Base-by-base conservation (phyloP, 2,797 vertebrate species). In the Danio kyathit region DNA sequence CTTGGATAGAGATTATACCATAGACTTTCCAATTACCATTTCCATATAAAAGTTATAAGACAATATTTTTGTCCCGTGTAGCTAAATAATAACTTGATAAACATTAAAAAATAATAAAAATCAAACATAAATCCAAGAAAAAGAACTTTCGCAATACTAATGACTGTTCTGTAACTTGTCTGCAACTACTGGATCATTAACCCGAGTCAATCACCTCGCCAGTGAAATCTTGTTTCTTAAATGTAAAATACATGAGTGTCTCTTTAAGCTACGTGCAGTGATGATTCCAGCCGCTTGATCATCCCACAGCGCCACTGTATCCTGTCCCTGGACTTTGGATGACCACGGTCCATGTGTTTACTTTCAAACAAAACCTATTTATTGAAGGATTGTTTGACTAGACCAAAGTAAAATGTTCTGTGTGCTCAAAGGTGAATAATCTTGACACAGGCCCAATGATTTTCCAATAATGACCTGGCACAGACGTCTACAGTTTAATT, bases 311-410 rank as follows among this genome's bases (percentile, higher is more conserved):
- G 19, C 56, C 83, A 82, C 70, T 79, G 65, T 61, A 81, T 82
- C 64, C 66, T 74, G 89, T 90, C 92, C 88, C 89, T 92, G 93
- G 92, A 94, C 93, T 93, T 94, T 94, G 92, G 89, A 87, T 88
- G 81, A 86, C 82, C 83, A 76, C 74, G 19, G 46, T 80, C 78
- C 84, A 66, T 85, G 59, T 91, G 82, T 92, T 92, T 91, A 90
- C 92, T 76, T 65, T 83, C 49, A 48, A 67, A 75, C 75, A 5
- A 82, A 79, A 73, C 79, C 81, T 89, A 93, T 91, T 87, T 92
- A 93, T 91, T 89, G 82, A 64, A 7, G 82, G 74, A 82, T 86
- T 88, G 87, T 90, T 90, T 85, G 84, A 91, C 87, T 73, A 88
- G 88, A 86, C 83, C 86, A 88, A 90, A 80, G 89, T 88, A 90